Percentiles rank a stretch among this genome's conserved stretches.
phyloP scores from a whole-genome alignment of 2,113 vertebrate genomes.

The Oryzias celebensis region DNA sequence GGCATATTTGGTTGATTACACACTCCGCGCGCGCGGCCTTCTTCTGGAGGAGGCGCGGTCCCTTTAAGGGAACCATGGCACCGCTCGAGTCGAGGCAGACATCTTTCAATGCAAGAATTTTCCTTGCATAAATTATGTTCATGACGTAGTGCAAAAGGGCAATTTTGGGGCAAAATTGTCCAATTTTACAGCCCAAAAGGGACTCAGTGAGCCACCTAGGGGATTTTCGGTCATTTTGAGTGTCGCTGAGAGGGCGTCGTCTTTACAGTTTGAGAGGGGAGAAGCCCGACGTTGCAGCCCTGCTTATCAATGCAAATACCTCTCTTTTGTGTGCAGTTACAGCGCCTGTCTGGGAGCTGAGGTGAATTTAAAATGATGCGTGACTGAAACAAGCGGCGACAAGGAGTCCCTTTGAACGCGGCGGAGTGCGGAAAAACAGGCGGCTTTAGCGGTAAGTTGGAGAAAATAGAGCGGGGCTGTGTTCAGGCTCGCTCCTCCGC shows the following conservation, averaged over 20 bases:
- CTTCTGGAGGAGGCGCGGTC: conserved; percentile 18
- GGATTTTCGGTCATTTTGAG: conserved; percentile 47
- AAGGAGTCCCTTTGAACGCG: conserved; percentile 68
- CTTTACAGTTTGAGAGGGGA: conserved; percentile 79
- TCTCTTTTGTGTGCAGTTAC: conserved; percentile 81
- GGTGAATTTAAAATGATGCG: conserved; percentile 85
- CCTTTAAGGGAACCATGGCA: conserved; percentile 81
- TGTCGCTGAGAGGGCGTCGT: conserved; percentile 61
- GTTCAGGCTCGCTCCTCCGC: conserved; percentile 30
- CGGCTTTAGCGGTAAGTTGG: conserved; percentile 78
- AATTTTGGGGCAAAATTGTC: conserved; percentile 80
- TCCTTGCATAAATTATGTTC: conserved; percentile 98
- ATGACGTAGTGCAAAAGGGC: conserved; percentile 96
- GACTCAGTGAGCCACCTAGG: conserved; percentile 46
- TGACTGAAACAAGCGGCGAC: conserved; percentile 79
- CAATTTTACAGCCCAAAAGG: conserved; percentile 67
- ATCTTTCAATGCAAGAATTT: conserved; percentile 88
- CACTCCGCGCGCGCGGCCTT: background rate
- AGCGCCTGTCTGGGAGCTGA: conserved; percentile 81
- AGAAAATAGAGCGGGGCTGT: conserved; percentile 30
- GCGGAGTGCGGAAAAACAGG: conserved; percentile 62
- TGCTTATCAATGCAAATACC: conserved; percentile 85
- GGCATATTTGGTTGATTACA: too few species aligned
- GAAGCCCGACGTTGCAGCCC: conserved; percentile 68
- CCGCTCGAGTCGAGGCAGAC: conserved; percentile 74